Evolutionary conservation across 2,888 invertebrate species (phyloP).

Genomic region (Archaeoteleia sp.): DNA sequence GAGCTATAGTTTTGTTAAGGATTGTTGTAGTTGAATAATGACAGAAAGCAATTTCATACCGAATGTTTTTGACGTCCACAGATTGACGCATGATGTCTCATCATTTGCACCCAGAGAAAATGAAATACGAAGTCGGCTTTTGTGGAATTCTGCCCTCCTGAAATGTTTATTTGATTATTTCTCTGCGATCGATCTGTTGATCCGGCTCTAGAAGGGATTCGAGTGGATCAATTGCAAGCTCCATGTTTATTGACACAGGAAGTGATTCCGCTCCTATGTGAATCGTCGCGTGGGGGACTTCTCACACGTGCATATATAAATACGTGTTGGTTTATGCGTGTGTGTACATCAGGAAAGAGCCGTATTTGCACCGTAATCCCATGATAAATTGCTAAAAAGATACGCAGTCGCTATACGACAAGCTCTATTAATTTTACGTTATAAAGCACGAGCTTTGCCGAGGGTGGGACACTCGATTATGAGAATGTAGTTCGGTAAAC

Average conservation of each 20-base stretch:
- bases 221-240: conserved; percentile 63
- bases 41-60: too few species aligned
- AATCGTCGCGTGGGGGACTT: too few species aligned
- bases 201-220: conserved; percentile 60
- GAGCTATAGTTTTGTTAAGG: too few species aligned
- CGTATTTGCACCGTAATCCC: conserved; percentile 74
- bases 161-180: conserved; percentile 49
- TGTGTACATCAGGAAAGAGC: conserved; percentile 28
- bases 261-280: conserved; percentile 72
- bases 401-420: conserved; percentile 62
- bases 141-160: too few species aligned
- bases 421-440: conserved; percentile 75
- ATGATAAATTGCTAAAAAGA: conserved; percentile 72
- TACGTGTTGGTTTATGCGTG: not conserved
- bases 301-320: conserved; percentile 35
- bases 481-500: too few species aligned
- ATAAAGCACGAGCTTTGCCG: conserved; percentile 63
- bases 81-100: too few species aligned
- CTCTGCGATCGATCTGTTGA: conserved; percentile 59
- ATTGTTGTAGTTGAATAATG: too few species aligned
- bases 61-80: too few species aligned
- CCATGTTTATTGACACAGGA: conserved; percentile 73
- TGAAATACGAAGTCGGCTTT: too few species aligned
- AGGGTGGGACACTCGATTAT: conserved; percentile 36
- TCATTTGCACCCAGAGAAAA: too few species aligned